A percentile compares a stretch with the other conserved stretches of the same genome.
These are phyloP conservation scores for Rhinichthys osculus DNA, from an alignment of 2,797 vertebrate species.

Conservation along the genomic window DNA sequence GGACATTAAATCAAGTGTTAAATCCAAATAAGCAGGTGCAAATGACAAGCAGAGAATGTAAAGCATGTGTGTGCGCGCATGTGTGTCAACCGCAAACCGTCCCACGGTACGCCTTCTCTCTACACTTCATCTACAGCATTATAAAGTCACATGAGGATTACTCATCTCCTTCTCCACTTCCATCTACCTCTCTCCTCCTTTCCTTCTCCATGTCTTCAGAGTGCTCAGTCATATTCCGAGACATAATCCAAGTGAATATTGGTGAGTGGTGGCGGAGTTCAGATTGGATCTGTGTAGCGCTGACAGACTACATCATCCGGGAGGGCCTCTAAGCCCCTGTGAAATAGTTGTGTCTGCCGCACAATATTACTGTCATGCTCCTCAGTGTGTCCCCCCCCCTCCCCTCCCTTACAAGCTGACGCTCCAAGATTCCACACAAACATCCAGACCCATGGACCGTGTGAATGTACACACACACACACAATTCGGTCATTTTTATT, in stretches of 20 bases:
- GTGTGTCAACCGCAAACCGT: slow-evolving; percentile 49
- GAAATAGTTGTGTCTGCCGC: slow-evolving; percentile 73
- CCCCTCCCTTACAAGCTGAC: slow-evolving; percentile 54
- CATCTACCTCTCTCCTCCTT: slow-evolving; percentile 45
- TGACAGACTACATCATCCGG: slow-evolving; percentile 77
- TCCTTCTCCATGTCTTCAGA: slow-evolving; percentile 46
- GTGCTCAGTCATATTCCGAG: slow-evolving; percentile 57
- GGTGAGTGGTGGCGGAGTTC: slow-evolving; percentile 63
- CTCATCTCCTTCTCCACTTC: slow-evolving; percentile 37
- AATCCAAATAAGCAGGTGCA: slow-evolving; percentile 54
- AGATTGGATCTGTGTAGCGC: slow-evolving; percentile 73
- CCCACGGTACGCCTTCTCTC: slow-evolving; percentile 48
- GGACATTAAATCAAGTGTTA: slow-evolving; percentile 55
- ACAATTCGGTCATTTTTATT: background rate
- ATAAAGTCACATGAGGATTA: slow-evolving; percentile 62
- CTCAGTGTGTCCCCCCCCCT: slow-evolving; percentile 54
- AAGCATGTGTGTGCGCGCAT: slow-evolving; percentile 47
- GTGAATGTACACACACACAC: slow-evolving; percentile 26
- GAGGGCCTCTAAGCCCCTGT: slow-evolving; percentile 65
- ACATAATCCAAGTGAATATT: slow-evolving; percentile 68
- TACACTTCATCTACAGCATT: slow-evolving; percentile 50
- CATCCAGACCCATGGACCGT: slow-evolving; percentile 49
- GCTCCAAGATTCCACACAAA: slow-evolving; percentile 60
- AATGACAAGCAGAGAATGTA: slow-evolving; percentile 49
- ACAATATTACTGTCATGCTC: slow-evolving; percentile 74